Percentiles rank a stretch among this genome's conserved stretches.
These are phyloP conservation scores for Cranoglanis bouderius DNA, from an alignment of 2,113 vertebrate species.

Conservation along the genomic window DNA sequence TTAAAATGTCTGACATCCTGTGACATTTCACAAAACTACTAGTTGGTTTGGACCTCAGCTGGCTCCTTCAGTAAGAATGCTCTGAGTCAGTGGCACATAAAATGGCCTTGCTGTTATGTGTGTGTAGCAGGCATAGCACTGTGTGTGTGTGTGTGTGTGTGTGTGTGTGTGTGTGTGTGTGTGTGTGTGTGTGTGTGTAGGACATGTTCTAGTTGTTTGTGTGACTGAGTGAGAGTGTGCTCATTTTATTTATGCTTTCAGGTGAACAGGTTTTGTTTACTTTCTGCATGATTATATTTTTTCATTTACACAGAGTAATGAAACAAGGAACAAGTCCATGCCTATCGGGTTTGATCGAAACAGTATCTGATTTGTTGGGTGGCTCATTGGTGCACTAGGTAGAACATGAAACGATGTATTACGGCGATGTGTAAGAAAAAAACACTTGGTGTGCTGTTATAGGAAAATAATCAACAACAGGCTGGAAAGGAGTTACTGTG, in stretches of 20 bases:
- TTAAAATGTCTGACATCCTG: neutral
- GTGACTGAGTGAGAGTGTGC: neutral
- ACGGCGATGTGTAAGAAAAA: neutral
- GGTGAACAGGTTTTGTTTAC: constrained; percentile 2
- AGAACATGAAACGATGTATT: neutral
- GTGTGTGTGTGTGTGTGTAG: neutral
- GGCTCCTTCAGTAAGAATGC: neutral
- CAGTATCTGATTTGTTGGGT: neutral
- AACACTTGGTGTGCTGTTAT: neutral
- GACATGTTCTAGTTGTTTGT: constrained; percentile 11
- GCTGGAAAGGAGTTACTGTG: neutral
- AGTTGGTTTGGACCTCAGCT: neutral
- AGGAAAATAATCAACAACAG: neutral
- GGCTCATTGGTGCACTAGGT: neutral
- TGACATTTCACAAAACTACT: neutral
- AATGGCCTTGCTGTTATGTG: neutral
- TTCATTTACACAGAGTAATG: neutral
- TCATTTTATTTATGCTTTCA: neutral
- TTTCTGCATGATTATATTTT: neutral
- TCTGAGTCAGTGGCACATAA: constrained; percentile 19
- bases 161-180: neutral
- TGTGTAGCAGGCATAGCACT: neutral
- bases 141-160: neutral
- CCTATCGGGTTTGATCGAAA: neutral
- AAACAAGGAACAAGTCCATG: neutral